Evolutionary conservation across 2,113 vertebrate genomes (phyloP), one percentile per base, ranked within the genome.

Genomic region (Cyanoderma ruficeps): DNA sequence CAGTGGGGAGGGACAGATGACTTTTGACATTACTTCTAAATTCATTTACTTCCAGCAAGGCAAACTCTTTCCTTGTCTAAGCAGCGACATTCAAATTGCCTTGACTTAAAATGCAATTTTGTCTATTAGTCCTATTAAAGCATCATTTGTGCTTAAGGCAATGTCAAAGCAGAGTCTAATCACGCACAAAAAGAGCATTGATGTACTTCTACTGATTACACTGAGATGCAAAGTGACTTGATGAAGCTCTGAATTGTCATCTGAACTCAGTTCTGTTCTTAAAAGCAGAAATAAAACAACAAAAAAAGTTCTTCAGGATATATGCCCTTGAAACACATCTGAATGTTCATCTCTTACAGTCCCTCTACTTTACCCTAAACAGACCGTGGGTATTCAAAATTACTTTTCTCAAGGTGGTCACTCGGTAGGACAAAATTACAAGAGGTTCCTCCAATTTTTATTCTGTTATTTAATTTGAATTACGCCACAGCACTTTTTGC

Each of bases 121-220:
- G 69, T 83, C 83, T 96, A 64, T 93, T 70, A 95, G 65, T 83
- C 31, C 76, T 87, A 65, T 82, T 91, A 94, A 91, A 96, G 50
- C 27, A 95, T 55, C 85, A 93, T 75, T 93, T 87, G 35, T 41
- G 57, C 61, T 89, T 79, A 65, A 50, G 83, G 56, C 44, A 94
- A 92, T 42, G 93, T 76, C 90, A 97, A 91, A 94, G 53, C 52
- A 74, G 55, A 88, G 33, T 20, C 80, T 81, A 90, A 89, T 67
- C 55, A 67, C 0, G 0, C 33, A 95, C 60, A 44, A 88, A 74
- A 89, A 93, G 64, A 92, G 28, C 91, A 75, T 0, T 76, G 50
- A 65, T 65, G 64, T 72, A 52, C 81, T 96, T 74, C 65, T 47
- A n/a, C 71, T 80, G 83, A 91, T 41, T 65, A 89, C 27, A 56